phyloP scores from a whole-genome alignment of 2,888 invertebrate species.

The Phortica magna region DNA sequence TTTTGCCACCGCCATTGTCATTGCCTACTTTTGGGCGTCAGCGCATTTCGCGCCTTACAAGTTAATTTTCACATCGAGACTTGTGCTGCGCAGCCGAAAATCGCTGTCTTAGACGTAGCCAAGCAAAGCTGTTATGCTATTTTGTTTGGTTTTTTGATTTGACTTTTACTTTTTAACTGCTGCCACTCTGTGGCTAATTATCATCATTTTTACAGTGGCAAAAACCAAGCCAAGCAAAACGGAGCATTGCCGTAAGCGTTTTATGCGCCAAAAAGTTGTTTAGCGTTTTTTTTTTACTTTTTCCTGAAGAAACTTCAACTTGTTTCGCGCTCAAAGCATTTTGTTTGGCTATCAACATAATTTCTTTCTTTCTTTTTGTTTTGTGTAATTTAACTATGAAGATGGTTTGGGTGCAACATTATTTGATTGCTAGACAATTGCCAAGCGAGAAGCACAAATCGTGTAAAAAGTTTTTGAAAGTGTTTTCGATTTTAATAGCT shows the following conservation, averaged over 20 bases:
- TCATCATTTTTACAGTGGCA: constrained; percentile 66
- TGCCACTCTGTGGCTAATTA: constrained; percentile 63
- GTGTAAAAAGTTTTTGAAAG: constrained; percentile 45
- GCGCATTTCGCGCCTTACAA: constrained; percentile 60
- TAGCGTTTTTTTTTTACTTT: background rate
- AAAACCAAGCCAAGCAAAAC: constrained; percentile 14
- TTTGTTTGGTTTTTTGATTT: constrained; percentile 72
- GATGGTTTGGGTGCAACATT: constrained; percentile 21
- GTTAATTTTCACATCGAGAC: constrained; percentile 74
- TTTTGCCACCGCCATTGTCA: constrained; percentile 19
- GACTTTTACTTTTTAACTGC: constrained; percentile 59
- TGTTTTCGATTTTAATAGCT: constrained; percentile 64
- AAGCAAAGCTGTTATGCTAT: constrained; percentile 49
- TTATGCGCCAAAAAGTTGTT: constrained; percentile 36
- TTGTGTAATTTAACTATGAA: constrained; percentile 30
- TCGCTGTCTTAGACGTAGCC: background rate
- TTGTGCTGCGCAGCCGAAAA: constrained; percentile 45
- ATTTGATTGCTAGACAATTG: constrained; percentile 49
- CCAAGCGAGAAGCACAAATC: constrained; percentile 20
- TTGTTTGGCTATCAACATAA: constrained; percentile 68
- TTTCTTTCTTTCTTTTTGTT: no score
- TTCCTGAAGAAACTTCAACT: constrained; percentile 44
- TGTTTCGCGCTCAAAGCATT: constrained; percentile 49
- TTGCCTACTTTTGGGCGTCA: background rate
- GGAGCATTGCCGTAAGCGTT: constrained; percentile 62